Conservation (phyloP, 1,140 invertebrate genomes). For the Hycleus phaleratus region DNA sequence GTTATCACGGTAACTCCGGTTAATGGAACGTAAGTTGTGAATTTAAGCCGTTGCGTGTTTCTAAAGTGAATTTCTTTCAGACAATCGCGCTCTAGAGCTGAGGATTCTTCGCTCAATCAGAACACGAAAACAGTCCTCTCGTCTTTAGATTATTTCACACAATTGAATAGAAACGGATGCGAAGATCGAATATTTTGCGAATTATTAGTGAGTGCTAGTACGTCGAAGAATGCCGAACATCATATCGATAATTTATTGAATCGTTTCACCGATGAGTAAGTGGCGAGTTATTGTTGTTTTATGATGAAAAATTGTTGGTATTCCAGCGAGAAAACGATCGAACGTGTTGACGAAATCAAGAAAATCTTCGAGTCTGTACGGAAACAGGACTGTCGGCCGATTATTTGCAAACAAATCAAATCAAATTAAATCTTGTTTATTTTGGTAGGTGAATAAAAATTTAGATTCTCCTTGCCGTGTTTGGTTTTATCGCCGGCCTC, state of each 20-base stretch:
- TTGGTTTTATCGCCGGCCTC: no score
- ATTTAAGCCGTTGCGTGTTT: background rate
- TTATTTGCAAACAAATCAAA: conserved; percentile 24
- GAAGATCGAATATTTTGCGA: conserved; percentile 40
- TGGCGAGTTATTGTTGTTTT: background rate
- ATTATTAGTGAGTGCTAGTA: conserved; percentile 28
- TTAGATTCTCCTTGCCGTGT: no score
- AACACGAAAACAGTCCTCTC: conserved; percentile 21
- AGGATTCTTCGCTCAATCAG: conserved; percentile 12
- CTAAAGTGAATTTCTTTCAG: conserved; percentile 5
- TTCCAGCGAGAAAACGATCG: conserved; percentile 6
- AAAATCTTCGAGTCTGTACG: conserved; percentile 27
- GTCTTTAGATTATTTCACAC: conserved; percentile 24
- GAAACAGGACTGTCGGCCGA: conserved; percentile 20
- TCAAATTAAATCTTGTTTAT: no score
- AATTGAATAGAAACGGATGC: conserved; percentile 33
- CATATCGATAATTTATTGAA: conserved; percentile 33
- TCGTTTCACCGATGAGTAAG: conserved; percentile 33
- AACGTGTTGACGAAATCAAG: conserved; percentile 21
- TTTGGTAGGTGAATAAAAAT: no score
- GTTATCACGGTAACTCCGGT: conserved; percentile 44
- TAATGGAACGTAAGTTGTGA: conserved; percentile 32
- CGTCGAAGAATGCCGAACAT: conserved; percentile 27
- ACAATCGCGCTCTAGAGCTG: conserved; percentile 19
- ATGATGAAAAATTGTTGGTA: background rate